Evolutionary conservation across 1,140 invertebrate species (phyloP).

Genomic region (Diplogasteroides magnus): DNA sequence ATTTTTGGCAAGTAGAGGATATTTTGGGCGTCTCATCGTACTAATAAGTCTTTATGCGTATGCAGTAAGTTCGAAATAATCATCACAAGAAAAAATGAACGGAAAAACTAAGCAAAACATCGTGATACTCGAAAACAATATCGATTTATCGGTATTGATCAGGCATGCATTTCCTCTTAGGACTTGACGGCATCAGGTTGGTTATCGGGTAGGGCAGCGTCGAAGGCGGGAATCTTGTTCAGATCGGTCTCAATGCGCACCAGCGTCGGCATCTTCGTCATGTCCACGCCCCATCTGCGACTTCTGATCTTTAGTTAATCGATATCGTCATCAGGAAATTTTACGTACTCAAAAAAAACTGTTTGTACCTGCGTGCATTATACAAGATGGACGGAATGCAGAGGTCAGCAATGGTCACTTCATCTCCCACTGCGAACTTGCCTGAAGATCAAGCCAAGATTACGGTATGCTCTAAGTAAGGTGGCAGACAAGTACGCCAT

Average conservation of each 20-base stretch:
- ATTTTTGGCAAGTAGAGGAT: too few species aligned
- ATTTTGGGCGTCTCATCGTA: too few species aligned
- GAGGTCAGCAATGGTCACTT: constrained; percentile 78
- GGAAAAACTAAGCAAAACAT: too few species aligned
- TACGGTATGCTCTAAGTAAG: not conserved
- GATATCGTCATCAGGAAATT: not conserved
- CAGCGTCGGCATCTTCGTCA: not conserved
- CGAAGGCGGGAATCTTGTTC: not conserved
- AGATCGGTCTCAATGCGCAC: not conserved
- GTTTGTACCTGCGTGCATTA: not conserved
- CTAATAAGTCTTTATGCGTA: too few species aligned
- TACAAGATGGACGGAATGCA: constrained; percentile 74
- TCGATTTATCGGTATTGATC: too few species aligned
- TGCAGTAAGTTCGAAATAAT: too few species aligned
- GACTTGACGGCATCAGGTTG: not conserved
- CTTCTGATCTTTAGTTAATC: not conserved
- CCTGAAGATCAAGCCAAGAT: not conserved
- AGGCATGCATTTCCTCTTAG: not conserved
- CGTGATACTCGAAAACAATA: too few species aligned
- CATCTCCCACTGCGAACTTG: not conserved
- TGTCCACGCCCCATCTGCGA: not conserved
- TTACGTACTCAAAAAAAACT: not conserved
- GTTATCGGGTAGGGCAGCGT: not conserved
- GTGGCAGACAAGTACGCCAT: not conserved
- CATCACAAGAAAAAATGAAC: too few species aligned